A percentile compares a stretch with the other conserved stretches of the same genome.
These are phyloP conservation scores for Thryonomys swinderianus DNA, from an alignment of 2,113 vertebrate genomes.

Conservation along the genomic window DNA sequence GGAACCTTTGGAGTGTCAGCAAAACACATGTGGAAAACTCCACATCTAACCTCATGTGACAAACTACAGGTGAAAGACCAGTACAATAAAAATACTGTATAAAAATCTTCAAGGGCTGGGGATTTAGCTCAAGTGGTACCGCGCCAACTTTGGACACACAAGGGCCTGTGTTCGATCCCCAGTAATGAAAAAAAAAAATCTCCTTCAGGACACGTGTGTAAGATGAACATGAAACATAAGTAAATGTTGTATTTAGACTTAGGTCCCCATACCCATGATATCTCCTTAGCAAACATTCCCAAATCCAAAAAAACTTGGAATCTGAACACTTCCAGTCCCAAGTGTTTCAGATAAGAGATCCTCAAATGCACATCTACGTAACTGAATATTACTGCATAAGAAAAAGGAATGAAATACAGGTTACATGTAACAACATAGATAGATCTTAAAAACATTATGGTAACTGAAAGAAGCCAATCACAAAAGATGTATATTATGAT, in stretches of 20 bases:
- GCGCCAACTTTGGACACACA: too few relatives aligned
- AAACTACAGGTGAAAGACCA: neutral
- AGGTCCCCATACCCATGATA: neutral
- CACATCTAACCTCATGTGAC: neutral
- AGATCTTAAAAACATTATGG: neutral
- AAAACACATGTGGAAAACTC: neutral
- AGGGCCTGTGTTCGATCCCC: too few relatives aligned
- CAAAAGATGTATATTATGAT: neutral
- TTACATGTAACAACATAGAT: neutral
- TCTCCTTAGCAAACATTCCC: neutral
- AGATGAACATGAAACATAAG: neutral
- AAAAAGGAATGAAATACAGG: neutral
- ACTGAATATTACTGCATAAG: neutral
- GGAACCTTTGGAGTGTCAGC: neutral
- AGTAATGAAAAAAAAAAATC: too few relatives aligned
- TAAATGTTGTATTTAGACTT: neutral
- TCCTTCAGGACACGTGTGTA: neutral
- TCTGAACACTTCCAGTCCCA: neutral
- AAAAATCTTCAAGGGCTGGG: too few relatives aligned
- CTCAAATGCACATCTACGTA: neutral
- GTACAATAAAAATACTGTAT: neutral
- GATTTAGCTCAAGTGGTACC: too few relatives aligned
- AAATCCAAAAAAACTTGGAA: neutral
- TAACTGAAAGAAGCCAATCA: neutral
- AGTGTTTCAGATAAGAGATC: neutral